Evolutionary conservation across 2,797 vertebrate genomes (phyloP).

Genomic region (Rhinichthys osculus): DNA sequence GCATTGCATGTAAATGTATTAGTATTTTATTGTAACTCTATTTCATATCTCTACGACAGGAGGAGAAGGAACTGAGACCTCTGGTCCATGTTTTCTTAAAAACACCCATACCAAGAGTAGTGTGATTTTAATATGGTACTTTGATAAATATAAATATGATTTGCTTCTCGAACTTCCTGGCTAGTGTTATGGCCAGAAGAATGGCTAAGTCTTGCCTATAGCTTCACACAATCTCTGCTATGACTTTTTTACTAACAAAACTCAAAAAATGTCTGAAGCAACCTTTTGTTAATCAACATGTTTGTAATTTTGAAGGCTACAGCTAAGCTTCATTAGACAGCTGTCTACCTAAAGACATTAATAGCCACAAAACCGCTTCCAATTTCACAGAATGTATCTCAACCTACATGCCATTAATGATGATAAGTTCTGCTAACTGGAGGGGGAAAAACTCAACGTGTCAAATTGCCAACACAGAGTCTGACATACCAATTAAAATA

Average conservation of each 20-base stretch:
- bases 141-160: neutral
- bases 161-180: neutral
- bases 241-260: neutral
- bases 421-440: neutral
- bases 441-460: neutral
- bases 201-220: neutral
- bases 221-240: too few species aligned
- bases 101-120: too few species aligned
- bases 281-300: conserved; percentile 3
- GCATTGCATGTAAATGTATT: neutral
- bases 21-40: neutral
- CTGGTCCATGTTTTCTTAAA: too few species aligned
- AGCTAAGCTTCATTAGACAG: neutral
- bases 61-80: neutral
- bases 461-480: neutral
- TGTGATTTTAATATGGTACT: too few species aligned
- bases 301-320: neutral
- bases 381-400: neutral
- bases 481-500: neutral
- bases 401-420: neutral
- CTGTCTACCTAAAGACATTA: conserved; percentile 3
- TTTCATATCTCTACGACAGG: neutral
- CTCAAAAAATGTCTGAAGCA: neutral
- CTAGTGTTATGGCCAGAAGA: neutral
- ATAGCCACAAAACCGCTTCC: neutral